Base-by-base conservation (phyloP, 2,888 invertebrate genomes). In the Drosophila diplacantha region DNA sequence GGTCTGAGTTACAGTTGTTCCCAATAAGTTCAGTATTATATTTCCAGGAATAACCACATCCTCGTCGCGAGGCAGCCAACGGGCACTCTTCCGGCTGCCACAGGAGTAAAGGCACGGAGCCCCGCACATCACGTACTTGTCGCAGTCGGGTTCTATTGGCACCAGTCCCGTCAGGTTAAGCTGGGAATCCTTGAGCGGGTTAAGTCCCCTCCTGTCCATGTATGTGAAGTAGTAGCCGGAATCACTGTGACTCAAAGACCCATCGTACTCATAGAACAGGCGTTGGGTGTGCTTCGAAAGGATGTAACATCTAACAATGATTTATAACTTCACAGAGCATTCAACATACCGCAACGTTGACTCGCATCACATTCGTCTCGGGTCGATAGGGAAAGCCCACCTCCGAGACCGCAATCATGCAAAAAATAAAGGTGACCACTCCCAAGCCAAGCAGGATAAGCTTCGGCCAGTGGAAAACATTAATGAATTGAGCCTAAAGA, bases 361-460 rank as follows among this genome's bases (percentile, higher is more conserved):
- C 64, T 1, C 80, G 86, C 79, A 91, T 90, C 1, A 90, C 89
- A 44, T 87, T 85, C 1, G 87, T 87, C 51, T 89, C 87, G 29
- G 87, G 87, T 14, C 88, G 88, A 75, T 90, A 92, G 1, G 92
- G 92, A 73, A 91, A 91, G 2, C 92, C 91, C 22, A 91, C 73
- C 1, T 89, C 88, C 5, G 92, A 91, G 14, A 90, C 84, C 14
- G 85, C 71, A 8, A 87, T 72, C 65, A 85, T 81, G 43, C 84
- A 66, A 56, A 87, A 87, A 52, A 84, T 74, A 20, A 85, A 76
- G 11, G 71, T 79, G 1, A 80, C 53, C 2, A 73, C 44, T 0
- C 74, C 68, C 20, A 87, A 60, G 3, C 78, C 71, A 74, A 91
- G 84, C 34, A 90, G 84, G 7, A 85, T 52, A 6, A 70, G 53